phyloP scores from a whole-genome alignment of 2,888 invertebrate species.

The Xylota segnis region DNA sequence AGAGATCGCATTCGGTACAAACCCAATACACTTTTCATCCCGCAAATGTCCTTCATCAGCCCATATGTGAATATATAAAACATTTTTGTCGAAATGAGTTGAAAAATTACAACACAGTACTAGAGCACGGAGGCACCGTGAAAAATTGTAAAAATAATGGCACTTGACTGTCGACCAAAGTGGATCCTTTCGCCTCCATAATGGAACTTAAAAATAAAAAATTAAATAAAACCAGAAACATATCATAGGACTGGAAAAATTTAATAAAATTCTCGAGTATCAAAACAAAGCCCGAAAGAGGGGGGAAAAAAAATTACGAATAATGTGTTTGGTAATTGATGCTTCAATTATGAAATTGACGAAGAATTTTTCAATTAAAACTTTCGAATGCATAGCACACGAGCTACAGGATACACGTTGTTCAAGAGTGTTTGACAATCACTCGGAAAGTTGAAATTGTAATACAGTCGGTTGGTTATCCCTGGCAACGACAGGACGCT shows the following conservation, averaged over 20 bases:
- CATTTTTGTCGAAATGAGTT: constrained; percentile 23
- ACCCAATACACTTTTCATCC: background rate
- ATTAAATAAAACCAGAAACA: constrained; percentile 10
- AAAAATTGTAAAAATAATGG: constrained; percentile 12
- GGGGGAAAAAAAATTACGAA: background rate
- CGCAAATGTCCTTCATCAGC: constrained; percentile 26
- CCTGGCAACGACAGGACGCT: too few relatives aligned
- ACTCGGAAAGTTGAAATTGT: background rate
- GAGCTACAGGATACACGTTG: background rate
- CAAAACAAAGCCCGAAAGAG: constrained; percentile 2
- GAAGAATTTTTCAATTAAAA: constrained; percentile 25
- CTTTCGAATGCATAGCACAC: background rate
- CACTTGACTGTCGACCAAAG: constrained; percentile 10
- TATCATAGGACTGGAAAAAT: background rate
- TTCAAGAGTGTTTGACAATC: constrained; percentile 6
- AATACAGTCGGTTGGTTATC: too few relatives aligned
- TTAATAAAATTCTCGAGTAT: constrained; percentile 26
- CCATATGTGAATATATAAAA: background rate
- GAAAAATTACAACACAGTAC: background rate
- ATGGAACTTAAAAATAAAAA: constrained; percentile 22
- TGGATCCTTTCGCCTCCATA: constrained; percentile 15
- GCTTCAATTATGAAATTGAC: constrained; percentile 21
- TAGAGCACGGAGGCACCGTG: background rate
- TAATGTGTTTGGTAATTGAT: constrained; percentile 23
- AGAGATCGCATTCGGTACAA: constrained; percentile 22